A percentile compares a stretch with the other conserved stretches of the same genome.
Conservation (phyloP, 2,113 vertebrate genomes). For the Grus americana region DNA sequence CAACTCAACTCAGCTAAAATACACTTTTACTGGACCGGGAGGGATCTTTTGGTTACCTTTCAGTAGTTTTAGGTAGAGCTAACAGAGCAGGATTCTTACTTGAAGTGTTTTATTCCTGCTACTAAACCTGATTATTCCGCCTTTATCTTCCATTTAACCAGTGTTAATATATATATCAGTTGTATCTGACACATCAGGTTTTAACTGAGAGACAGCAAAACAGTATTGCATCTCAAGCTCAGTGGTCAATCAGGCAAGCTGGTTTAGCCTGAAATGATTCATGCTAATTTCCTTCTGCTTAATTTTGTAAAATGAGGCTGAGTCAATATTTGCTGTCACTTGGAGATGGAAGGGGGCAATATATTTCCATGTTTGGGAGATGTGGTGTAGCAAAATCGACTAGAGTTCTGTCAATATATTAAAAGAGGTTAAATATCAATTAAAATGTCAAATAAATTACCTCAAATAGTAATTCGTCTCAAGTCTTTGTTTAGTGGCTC, state of each 20-base stretch:
- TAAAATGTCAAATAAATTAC: slow-evolving; percentile 44
- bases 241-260: neutral
- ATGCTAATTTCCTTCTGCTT: neutral
- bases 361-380: neutral
- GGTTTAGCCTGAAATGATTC: neutral
- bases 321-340: neutral
- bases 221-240: neutral
- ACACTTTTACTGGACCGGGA: neutral
- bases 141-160: neutral
- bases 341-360: neutral
- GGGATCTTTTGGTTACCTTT: neutral
- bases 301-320: neutral
- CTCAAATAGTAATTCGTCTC: slow-evolving; percentile 41
- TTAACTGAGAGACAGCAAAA: neutral
- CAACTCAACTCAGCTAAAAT: neutral
- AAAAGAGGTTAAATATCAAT: slow-evolving; percentile 55
- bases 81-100: neutral
- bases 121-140: neutral
- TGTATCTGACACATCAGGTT: neutral
- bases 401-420: slow-evolving; percentile 2
- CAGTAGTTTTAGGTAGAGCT: neutral
- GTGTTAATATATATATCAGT: neutral
- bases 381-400: neutral
- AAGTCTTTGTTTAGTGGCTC: slow-evolving; percentile 56
- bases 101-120: neutral